Conservation (phyloP, 2,113 vertebrate genomes). For the Clarias magur region DNA sequence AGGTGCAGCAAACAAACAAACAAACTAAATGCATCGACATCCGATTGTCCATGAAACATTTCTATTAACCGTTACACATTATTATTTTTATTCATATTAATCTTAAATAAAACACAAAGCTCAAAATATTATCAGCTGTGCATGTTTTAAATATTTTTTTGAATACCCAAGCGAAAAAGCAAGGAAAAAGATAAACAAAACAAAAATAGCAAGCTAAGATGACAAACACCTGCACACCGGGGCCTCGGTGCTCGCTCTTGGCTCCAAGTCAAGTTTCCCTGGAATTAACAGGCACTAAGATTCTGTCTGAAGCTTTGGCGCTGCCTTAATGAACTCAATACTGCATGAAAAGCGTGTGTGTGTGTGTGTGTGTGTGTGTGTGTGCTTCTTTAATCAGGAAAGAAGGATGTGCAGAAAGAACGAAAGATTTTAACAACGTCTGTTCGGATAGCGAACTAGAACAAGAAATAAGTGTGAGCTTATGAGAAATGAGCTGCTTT, state of each 20-base stretch:
- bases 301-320: neutral
- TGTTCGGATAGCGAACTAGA: neutral
- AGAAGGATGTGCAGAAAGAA: neutral
- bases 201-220: neutral
- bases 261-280: neutral
- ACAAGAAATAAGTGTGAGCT: neutral
- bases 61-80: neutral
- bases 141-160: neutral
- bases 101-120: neutral
- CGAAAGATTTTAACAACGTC: neutral
- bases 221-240: constrained; percentile 1
- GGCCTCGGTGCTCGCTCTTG: neutral
- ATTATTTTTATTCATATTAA: neutral
- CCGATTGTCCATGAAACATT: neutral
- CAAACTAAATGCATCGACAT: neutral
- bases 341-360: neutral
- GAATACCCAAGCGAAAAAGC: neutral
- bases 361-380: no score
- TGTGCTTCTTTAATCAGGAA: neutral
- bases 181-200: no score
- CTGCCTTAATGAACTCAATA: neutral
- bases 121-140: neutral
- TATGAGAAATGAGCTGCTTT: neutral
- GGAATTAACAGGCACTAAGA: neutral
- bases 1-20: neutral